Conservation (phyloP, 2,797 vertebrate species). For the Percopsis omiscomaycus region DNA sequence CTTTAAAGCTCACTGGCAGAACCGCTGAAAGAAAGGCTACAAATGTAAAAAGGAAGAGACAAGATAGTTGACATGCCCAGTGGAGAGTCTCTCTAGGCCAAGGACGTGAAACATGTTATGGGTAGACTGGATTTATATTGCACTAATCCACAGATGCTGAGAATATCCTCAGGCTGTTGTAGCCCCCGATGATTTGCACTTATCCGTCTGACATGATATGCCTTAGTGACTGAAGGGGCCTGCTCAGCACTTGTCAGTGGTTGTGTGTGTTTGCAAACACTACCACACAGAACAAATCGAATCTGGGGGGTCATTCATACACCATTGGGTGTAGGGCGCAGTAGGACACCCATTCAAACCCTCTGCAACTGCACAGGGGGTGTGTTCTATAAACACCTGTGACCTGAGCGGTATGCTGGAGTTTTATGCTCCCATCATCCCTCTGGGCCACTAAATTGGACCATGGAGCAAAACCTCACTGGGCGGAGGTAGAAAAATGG, state of each 20-base stretch:
- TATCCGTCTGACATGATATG: slow-evolving; percentile 39
- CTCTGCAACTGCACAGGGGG: slow-evolving; percentile 6
- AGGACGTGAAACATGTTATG: not conserved
- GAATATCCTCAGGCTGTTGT: slow-evolving; percentile 22
- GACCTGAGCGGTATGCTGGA: slow-evolving; percentile 45
- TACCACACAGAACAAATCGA: not conserved
- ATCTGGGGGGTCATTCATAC: too few species aligned
- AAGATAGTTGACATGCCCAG: not conserved
- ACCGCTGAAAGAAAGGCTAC: slow-evolving; percentile 3
- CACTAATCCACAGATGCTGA: slow-evolving; percentile 4
- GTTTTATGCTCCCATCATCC: slow-evolving; percentile 48
- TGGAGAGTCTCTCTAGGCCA: not conserved
- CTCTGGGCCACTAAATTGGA: slow-evolving; percentile 51
- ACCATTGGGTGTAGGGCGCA: too few species aligned
- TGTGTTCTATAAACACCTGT: slow-evolving; percentile 66
- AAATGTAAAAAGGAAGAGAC: not conserved
- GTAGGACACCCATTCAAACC: not conserved
- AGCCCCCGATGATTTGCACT: slow-evolving; percentile 41
- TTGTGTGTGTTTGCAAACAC: slow-evolving; percentile 4
- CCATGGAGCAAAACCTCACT: slow-evolving; percentile 37
- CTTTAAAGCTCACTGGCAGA: slow-evolving; percentile 7
- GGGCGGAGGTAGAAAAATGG: slow-evolving; percentile 17
- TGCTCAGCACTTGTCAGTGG: slow-evolving; percentile 1
- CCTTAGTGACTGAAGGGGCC: slow-evolving; percentile 25
- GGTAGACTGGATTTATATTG: slow-evolving; percentile 8